Evolutionary conservation across 1,140 invertebrate species (phyloP).

Genomic region (Watersipora subatra): DNA sequence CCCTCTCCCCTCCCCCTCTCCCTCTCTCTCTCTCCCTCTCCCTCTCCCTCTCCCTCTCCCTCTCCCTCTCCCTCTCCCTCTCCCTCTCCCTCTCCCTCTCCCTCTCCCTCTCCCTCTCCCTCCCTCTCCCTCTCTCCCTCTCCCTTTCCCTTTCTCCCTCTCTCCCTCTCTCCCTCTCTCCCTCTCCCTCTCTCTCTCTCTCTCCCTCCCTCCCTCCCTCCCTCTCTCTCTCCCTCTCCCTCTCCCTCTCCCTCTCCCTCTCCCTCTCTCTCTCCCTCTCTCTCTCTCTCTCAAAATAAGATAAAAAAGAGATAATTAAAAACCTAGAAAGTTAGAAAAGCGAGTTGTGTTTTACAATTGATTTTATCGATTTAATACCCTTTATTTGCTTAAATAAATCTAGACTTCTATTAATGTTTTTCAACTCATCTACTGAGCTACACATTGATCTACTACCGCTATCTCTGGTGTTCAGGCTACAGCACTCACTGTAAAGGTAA

Average conservation of each 20-base stretch:
- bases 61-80: conserved; percentile 9
- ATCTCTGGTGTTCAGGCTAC: too few relatives aligned
- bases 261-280: conserved; percentile 4
- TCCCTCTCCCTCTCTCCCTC: conserved; percentile 6
- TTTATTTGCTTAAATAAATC: too few relatives aligned
- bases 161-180: conserved; percentile 4
- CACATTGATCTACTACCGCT: too few relatives aligned
- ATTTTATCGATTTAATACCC: too few relatives aligned
- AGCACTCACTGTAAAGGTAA: too few relatives aligned
- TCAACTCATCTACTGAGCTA: too few relatives aligned
- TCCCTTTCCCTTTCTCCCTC: conserved; percentile 7
- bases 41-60: conserved; percentile 2
- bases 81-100: conserved; percentile 6
- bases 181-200: neutral
- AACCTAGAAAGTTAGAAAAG: too few relatives aligned
- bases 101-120: conserved; percentile 3
- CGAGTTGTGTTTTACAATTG: too few relatives aligned
- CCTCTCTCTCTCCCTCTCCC: neutral
- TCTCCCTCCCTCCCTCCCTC: neutral
- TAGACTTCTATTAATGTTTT: too few relatives aligned
- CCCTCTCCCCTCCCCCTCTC: conserved; percentile 4
- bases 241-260: conserved; percentile 8
- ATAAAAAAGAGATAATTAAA: too few relatives aligned
- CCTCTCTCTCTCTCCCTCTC: neutral
- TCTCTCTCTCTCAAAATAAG: neutral